Percentiles rank a stretch among this genome's conserved stretches.
phyloP scores from a whole-genome alignment of 2,888 invertebrate species.

The Diarsia brunnea region DNA sequence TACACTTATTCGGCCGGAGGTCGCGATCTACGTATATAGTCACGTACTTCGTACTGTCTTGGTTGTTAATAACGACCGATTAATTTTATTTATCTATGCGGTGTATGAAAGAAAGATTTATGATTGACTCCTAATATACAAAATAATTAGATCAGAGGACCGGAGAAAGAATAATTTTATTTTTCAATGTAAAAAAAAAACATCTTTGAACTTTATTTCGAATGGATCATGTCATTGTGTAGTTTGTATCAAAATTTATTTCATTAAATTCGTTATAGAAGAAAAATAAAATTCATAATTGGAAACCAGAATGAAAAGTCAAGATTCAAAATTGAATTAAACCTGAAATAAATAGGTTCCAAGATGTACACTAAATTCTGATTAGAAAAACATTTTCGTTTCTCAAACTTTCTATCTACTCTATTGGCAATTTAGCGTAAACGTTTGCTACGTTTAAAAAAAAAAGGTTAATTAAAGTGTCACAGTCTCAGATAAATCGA shows the following conservation, averaged over 20 bases:
- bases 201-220: not conserved
- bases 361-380: not conserved
- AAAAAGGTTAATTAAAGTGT: constrained; percentile 48
- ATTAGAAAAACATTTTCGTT: constrained; percentile 13
- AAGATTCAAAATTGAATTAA: not conserved
- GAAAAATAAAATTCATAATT: not conserved
- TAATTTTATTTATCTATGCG: too few relatives aligned
- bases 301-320: not conserved
- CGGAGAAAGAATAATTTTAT: not conserved
- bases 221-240: not conserved
- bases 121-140: too few relatives aligned
- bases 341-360: not conserved
- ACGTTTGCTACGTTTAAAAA: constrained; percentile 14
- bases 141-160: too few relatives aligned
- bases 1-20: not conserved
- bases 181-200: not conserved
- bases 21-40: too few relatives aligned
- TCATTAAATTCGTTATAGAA: not conserved
- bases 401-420: too few relatives aligned
- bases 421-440: constrained; percentile 26
- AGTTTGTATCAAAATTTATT: not conserved
- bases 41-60: too few relatives aligned
- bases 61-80: too few relatives aligned
- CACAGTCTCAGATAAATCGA: constrained; percentile 42
- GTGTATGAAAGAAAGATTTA: not conserved